Evolutionary conservation across 2,888 invertebrate genomes (phyloP).

Genomic region (Orthonevra nobilis): DNA sequence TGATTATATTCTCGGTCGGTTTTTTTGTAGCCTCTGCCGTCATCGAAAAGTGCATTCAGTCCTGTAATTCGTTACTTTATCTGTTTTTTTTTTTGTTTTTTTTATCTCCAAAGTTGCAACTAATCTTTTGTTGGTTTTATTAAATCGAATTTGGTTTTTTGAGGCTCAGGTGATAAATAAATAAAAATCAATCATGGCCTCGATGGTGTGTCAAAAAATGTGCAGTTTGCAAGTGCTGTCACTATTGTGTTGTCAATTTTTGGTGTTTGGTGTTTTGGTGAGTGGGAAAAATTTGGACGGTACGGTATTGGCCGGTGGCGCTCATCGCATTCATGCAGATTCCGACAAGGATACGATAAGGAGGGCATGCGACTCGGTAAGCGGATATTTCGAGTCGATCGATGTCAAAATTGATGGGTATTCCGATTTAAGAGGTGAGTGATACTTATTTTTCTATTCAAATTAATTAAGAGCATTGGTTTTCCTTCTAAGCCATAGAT

Average conservation of each 20-base stretch:
- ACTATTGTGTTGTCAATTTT: slow-evolving; percentile 61
- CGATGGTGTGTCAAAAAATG: slow-evolving; percentile 59
- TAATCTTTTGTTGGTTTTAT: slow-evolving; percentile 1
- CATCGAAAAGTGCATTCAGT: slow-evolving; percentile 58
- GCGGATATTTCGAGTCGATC: slow-evolving; percentile 78
- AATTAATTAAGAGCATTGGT: not conserved
- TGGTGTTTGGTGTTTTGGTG: slow-evolving; percentile 48
- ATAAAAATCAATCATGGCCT: slow-evolving; percentile 53
- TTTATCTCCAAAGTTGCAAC: too few relatives aligned
- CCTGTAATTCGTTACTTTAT: slow-evolving; percentile 46
- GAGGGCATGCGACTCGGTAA: slow-evolving; percentile 76
- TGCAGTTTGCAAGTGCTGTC: slow-evolving; percentile 64
- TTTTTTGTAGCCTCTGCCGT: slow-evolving; percentile 39
- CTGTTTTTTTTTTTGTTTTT: not conserved
- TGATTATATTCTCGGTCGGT: too few relatives aligned
- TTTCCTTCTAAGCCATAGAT: too few relatives aligned
- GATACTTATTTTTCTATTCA: not conserved
- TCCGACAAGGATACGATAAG: slow-evolving; percentile 66
- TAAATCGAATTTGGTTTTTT: slow-evolving; percentile 40
- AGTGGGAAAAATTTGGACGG: slow-evolving; percentile 57
- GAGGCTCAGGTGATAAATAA: not conserved
- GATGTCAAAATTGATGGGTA: slow-evolving; percentile 77
- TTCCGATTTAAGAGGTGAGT: slow-evolving; percentile 77
- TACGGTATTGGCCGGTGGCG: slow-evolving; percentile 16
- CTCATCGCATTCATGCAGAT: slow-evolving; percentile 56